Evolutionary conservation across 2,113 vertebrate species (phyloP).

Genomic region (Dryoscopus gambensis): DNA sequence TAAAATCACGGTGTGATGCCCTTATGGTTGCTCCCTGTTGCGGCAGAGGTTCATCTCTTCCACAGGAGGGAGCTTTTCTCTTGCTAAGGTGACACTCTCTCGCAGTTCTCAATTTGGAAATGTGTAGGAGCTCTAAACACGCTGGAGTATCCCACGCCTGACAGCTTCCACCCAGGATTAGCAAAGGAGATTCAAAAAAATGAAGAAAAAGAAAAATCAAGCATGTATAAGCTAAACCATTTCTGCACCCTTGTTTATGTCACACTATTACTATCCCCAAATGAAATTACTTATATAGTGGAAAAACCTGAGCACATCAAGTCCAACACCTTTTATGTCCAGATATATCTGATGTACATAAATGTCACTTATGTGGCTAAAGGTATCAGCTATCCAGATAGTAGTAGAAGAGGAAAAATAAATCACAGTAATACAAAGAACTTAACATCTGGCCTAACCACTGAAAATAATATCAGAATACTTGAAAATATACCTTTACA

Average conservation of each 20-base stretch:
- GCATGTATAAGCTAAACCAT: background rate
- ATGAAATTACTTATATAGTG: background rate
- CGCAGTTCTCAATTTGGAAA: background rate
- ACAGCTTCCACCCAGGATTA: background rate
- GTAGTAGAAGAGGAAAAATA: background rate
- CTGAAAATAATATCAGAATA: background rate
- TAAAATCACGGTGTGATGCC: background rate
- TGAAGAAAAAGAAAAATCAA: background rate
- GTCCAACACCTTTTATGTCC: background rate
- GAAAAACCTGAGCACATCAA: background rate
- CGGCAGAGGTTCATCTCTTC: background rate
- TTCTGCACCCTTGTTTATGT: background rate
- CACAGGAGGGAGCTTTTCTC: slow-evolving; percentile 50
- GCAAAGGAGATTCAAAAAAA: background rate
- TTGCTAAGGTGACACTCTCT: background rate
- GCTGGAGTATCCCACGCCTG: background rate
- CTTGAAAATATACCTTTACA: background rate
- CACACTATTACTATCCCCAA: background rate
- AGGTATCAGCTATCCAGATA: background rate
- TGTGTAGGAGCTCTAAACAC: background rate
- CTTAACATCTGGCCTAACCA: background rate
- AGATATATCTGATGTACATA: background rate
- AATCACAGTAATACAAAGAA: background rate
- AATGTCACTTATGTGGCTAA: background rate
- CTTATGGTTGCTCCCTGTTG: background rate